Evolutionary conservation across 2,888 invertebrate species (phyloP).

Genomic region (Scaptomyza parva): DNA sequence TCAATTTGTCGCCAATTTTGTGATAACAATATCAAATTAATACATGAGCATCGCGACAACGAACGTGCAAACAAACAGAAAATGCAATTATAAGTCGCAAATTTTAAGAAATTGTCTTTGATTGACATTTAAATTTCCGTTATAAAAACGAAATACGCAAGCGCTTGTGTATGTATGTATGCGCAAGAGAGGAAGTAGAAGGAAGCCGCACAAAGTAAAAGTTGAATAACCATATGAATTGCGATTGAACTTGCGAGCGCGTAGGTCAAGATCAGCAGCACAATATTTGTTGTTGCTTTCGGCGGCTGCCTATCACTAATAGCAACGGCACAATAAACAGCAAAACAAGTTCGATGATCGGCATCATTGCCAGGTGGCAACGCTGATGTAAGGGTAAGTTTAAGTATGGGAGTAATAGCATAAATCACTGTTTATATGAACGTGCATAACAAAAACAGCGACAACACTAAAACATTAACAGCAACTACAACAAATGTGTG

Average conservation of each 20-base stretch:
- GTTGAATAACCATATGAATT: slow-evolving; percentile 79
- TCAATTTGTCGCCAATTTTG: slow-evolving; percentile 70
- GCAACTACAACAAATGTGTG: slow-evolving; percentile 39
- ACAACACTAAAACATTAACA: slow-evolving; percentile 34
- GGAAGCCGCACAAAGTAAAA: slow-evolving; percentile 51
- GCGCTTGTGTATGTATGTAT: background rate
- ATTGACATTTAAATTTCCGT: slow-evolving; percentile 64
- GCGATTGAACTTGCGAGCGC: slow-evolving; percentile 61
- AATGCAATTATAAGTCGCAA: slow-evolving; percentile 30
- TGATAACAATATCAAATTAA: slow-evolving; percentile 54
- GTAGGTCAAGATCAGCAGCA: slow-evolving; percentile 78
- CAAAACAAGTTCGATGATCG: slow-evolving; percentile 50
- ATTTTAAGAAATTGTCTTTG: slow-evolving; percentile 12
- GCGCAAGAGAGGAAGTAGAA: slow-evolving; percentile 48
- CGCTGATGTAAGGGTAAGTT: slow-evolving; percentile 14
- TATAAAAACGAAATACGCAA: slow-evolving; percentile 51
- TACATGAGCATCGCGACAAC: no score
- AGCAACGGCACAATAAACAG: slow-evolving; percentile 22
- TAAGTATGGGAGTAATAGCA: slow-evolving; percentile 10
- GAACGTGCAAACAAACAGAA: slow-evolving; percentile 13
- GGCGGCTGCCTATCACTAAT: slow-evolving; percentile 35
- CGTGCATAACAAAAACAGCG: slow-evolving; percentile 35
- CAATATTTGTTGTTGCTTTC: slow-evolving; percentile 20
- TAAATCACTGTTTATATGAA: slow-evolving; percentile 36
- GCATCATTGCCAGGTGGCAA: slow-evolving; percentile 46